Conservation (phyloP, 2,888 invertebrate genomes). For the Glyphotaelius pellucidus region DNA sequence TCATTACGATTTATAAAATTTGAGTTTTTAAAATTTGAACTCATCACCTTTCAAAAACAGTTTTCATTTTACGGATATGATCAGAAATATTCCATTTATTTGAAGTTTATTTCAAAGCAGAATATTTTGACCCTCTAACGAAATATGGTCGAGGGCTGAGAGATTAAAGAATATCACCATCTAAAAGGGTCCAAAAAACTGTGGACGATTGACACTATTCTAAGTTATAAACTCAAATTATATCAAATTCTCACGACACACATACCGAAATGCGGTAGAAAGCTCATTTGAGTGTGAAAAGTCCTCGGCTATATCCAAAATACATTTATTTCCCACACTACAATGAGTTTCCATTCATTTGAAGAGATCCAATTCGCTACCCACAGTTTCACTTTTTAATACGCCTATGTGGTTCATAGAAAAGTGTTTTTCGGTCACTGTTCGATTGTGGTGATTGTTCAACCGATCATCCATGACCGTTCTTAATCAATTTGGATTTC, state of each 20-base stretch:
- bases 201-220: not conserved
- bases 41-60: too few relatives aligned
- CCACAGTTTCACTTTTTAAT: slow-evolving; percentile 39
- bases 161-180: not conserved
- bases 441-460: not conserved
- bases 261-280: not conserved
- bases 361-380: slow-evolving; percentile 26
- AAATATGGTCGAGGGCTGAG: too few relatives aligned
- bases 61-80: too few relatives aligned
- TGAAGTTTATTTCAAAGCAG: too few relatives aligned
- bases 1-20: too few relatives aligned
- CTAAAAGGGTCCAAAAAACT: not conserved
- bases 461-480: not conserved
- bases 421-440: slow-evolving; percentile 27
- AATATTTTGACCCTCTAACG: too few relatives aligned
- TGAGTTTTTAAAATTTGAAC: too few relatives aligned
- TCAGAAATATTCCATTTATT: too few relatives aligned
- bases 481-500: slow-evolving; percentile 27
- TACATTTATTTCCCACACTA: slow-evolving; percentile 34
- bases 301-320: not conserved
- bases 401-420: not conserved
- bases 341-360: slow-evolving; percentile 23
- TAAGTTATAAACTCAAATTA: not conserved
- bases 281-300: not conserved
- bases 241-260: not conserved